Evolutionary conservation across 2,113 vertebrate species (phyloP), one percentile per base, ranked within the genome.

Genomic region (Ceyx melanurus): DNA sequence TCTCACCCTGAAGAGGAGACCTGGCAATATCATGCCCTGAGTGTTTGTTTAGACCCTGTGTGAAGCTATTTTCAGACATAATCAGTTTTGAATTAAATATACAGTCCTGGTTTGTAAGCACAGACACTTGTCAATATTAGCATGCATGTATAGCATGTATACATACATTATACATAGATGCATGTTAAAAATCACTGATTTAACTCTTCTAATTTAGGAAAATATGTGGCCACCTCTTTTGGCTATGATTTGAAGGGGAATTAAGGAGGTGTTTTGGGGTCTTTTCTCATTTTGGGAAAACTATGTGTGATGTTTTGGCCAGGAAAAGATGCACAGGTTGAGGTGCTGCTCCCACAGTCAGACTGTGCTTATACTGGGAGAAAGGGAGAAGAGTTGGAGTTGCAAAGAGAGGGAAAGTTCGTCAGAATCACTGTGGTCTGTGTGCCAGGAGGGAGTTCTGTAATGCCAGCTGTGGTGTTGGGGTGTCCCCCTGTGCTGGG

Each of bases 71-170:
- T 86, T 64, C 50, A 79, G 51, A 29, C 19, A 13, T 11, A 21
- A 2, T 57, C 18, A 8, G 10, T n/a, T 29, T 31, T 85, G 46
- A 66, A 33, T 9, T 29, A 76, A 50, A 74, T 7, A 7, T 4
- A 23, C 10, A 33, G 28, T 33, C 26, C 3, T 46, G 58, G 37
- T 46, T 88, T 87, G 57, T 53, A 56, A 46, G 43, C 13, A 26
- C 4, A 9, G 40, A 16, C 1, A 4, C 50, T 70, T 57, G 10
- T 64, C 6, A 12, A 60, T 0, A 0, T 68, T 60, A 51, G 5
- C 65, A 65, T 37, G 25, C 53, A 5, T 37, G 6, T 29, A 11
- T 57, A 58, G 28, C 3, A 11, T 9, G 10, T 67, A 22, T 60
- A 28, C 7, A 7, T 62, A 31, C 5, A 4, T 56, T 33, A 56